A percentile compares a stretch with the other conserved stretches of the same genome.
Evolutionary conservation across 2,888 invertebrate species (phyloP).

Genomic region (Drosophila colorata): DNA sequence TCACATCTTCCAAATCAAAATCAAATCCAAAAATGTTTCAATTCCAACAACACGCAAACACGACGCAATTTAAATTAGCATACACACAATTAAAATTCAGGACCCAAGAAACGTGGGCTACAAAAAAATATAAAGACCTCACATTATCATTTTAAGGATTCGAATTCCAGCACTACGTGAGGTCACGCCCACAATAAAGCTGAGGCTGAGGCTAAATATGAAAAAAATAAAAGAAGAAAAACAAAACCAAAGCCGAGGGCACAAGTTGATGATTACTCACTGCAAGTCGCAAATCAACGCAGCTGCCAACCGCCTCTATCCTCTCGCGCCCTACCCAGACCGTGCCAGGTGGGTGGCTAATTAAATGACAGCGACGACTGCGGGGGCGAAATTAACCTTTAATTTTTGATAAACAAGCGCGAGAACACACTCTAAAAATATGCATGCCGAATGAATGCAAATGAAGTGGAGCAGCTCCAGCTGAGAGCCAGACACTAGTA

Average conservation of each 20-base stretch:
- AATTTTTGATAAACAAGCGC: slow-evolving; percentile 64
- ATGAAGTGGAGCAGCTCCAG: slow-evolving; percentile 57
- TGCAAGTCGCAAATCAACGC: slow-evolving; percentile 48
- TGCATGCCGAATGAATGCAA: slow-evolving; percentile 66
- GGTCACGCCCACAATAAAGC: slow-evolving; percentile 38
- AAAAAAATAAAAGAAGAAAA: neutral
- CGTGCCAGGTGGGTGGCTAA: slow-evolving; percentile 45
- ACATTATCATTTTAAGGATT: slow-evolving; percentile 14
- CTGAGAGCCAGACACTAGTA: slow-evolving; percentile 31
- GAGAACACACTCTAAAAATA: slow-evolving; percentile 53
- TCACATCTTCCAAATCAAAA: neutral
- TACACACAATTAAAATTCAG: slow-evolving; percentile 49
- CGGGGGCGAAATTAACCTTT: slow-evolving; percentile 63
- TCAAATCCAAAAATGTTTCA: slow-evolving; percentile 18
- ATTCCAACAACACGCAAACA: slow-evolving; percentile 28
- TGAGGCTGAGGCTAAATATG: slow-evolving; percentile 25
- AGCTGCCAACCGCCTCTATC: slow-evolving; percentile 3
- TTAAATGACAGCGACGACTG: slow-evolving; percentile 49
- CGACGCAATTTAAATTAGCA: slow-evolving; percentile 38
- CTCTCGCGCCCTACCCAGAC: neutral
- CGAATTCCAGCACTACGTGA: slow-evolving; percentile 35
- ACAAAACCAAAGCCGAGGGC: neutral
- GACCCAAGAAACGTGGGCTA: slow-evolving; percentile 21
- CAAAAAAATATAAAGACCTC: slow-evolving; percentile 14
- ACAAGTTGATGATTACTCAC: slow-evolving; percentile 51